phyloP scores from a whole-genome alignment of 2,113 vertebrate species.

The Colaptes auratus region DNA sequence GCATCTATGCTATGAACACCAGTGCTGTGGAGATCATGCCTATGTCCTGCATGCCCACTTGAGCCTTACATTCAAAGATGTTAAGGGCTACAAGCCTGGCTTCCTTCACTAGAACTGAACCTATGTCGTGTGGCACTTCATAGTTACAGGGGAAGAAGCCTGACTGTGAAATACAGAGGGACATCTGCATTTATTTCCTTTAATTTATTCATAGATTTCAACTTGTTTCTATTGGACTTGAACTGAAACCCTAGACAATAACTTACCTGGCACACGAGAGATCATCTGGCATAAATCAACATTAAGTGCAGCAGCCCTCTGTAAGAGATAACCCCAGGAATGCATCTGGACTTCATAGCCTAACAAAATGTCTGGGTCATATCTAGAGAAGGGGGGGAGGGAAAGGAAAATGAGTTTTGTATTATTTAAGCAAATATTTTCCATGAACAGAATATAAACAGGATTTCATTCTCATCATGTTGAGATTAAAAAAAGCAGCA shows the following conservation, averaged over 20 bases:
- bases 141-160: neutral
- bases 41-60: neutral
- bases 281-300: constrained; percentile 92
- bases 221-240: neutral
- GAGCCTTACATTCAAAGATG: neutral
- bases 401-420: neutral
- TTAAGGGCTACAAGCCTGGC: neutral
- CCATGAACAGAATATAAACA: constrained; percentile 2
- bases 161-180: neutral
- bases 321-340: constrained; percentile 97
- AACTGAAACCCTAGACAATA: neutral
- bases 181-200: neutral
- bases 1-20: neutral
- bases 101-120: neutral
- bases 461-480: neutral
- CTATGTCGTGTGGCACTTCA: neutral
- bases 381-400: constrained; percentile 75
- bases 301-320: constrained; percentile 87
- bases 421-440: neutral
- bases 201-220: neutral
- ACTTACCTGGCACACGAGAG: constrained; percentile 92
- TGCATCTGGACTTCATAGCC: constrained; percentile 98
- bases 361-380: constrained; percentile 95
- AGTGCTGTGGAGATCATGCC: neutral
- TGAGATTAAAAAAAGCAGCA: neutral